Evolutionary conservation across 1,140 invertebrate genomes (phyloP).

Genomic region (Heterodera schachtii): DNA sequence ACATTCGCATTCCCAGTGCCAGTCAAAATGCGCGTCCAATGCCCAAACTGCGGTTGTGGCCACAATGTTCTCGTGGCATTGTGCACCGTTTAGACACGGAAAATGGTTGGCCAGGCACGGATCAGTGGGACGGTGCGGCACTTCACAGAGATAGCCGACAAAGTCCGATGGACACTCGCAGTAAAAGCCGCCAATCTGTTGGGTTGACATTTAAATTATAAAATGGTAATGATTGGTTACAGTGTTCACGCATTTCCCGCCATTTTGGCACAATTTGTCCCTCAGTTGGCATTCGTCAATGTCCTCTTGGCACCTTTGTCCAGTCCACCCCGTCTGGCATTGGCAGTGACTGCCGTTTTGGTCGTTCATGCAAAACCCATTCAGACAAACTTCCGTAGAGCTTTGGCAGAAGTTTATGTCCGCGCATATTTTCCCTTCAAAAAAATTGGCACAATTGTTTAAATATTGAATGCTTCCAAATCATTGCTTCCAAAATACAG

Average conservation of each 20-base stretch:
- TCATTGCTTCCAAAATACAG: too few relatives aligned
- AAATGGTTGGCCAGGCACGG: conserved; percentile 72
- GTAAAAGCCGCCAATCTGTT: conserved; percentile 78
- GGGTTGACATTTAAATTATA: neutral
- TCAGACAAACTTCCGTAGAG: conserved; percentile 50
- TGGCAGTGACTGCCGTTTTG: conserved; percentile 78
- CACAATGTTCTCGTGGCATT: conserved; percentile 20
- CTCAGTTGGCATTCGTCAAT: conserved; percentile 37
- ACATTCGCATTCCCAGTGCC: conserved; percentile 35
- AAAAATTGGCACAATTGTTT: neutral
- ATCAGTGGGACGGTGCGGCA: conserved; percentile 78
- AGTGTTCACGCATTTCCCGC: conserved; percentile 89
- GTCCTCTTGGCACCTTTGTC: conserved; percentile 70
- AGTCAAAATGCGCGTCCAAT: conserved; percentile 28
- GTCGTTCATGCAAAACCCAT: conserved; percentile 75
- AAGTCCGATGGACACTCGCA: conserved; percentile 83
- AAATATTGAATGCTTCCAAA: too few relatives aligned
- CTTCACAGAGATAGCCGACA: conserved; percentile 84
- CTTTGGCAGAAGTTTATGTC: conserved; percentile 24
- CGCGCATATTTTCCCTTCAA: conserved; percentile 29
- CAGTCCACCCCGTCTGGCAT: conserved; percentile 62
- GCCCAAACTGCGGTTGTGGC: conserved; percentile 20
- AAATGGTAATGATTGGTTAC: conserved; percentile 66
- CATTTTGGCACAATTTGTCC: conserved; percentile 89
- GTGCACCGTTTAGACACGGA: conserved; percentile 37